Evolutionary conservation across 2,113 vertebrate species (phyloP).

Genomic region (Ceyx melanurus): DNA sequence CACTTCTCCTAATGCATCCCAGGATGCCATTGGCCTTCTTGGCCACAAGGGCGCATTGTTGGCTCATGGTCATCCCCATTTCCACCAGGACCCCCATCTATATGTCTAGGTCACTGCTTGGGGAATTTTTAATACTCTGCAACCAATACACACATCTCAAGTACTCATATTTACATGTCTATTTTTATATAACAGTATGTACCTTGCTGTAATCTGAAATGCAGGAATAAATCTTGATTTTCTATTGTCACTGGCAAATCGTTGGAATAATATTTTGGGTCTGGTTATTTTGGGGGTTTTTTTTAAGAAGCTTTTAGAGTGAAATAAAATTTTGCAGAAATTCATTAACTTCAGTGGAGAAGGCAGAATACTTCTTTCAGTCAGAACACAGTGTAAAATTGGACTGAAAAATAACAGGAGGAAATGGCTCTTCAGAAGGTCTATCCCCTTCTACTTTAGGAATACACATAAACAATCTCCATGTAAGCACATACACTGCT

Average conservation of each 20-base stretch:
- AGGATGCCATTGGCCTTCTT: too few species aligned
- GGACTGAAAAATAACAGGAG: neutral
- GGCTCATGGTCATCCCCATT: too few species aligned
- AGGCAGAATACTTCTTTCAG: neutral
- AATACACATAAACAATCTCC: neutral
- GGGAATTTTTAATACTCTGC: neutral
- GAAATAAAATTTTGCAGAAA: neutral
- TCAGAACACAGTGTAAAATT: neutral
- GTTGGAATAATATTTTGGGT: neutral
- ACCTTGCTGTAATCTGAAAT: accelerated
- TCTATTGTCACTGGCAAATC: neutral
- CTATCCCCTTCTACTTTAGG: neutral
- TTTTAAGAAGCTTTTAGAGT: neutral
- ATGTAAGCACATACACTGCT: neutral
- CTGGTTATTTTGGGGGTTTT: neutral
- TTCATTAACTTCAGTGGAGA: neutral
- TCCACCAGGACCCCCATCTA: neutral
- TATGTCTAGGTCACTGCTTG: neutral
- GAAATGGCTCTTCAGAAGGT: neutral
- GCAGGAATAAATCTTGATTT: neutral
- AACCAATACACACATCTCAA: neutral
- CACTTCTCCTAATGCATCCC: too few species aligned
- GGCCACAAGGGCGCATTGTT: too few species aligned
- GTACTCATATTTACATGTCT: neutral
- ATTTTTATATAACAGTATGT: neutral